These are phyloP conservation scores for Sebastes trivittatus DNA, from an alignment of 2,797 vertebrate genomes.

Conservation along the genomic window DNA sequence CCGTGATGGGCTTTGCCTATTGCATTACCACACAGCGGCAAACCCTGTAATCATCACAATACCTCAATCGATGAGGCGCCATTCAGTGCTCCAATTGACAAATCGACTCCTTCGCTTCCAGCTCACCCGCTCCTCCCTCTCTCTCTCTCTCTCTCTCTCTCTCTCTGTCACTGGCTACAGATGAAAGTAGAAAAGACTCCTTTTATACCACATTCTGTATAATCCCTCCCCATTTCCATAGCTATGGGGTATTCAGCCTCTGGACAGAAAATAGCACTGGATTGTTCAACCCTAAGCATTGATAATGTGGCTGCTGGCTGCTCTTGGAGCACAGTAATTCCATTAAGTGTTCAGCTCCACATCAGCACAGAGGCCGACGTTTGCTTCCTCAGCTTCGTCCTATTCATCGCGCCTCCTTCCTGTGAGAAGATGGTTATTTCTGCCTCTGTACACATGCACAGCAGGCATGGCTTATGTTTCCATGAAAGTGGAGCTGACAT, in stretches of 20 bases:
- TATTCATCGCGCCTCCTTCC: conserved; percentile 21
- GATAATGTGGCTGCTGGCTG: conserved; percentile 45
- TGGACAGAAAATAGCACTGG: conserved; percentile 23
- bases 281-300: conserved; percentile 46
- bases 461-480: conserved; percentile 30
- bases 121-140: conserved; percentile 14
- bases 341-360: conserved; percentile 46
- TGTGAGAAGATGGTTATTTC: conserved; percentile 45
- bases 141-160: not conserved
- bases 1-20: conserved; percentile 38
- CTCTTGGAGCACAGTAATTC: conserved; percentile 55
- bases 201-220: conserved; percentile 37
- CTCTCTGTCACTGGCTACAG: conserved; percentile 13
- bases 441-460: conserved; percentile 48
- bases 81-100: conserved; percentile 52
- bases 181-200: conserved; percentile 47
- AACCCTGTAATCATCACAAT: conserved; percentile 61
- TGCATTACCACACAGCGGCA: conserved; percentile 55
- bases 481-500: conserved; percentile 31
- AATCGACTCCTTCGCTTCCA: conserved; percentile 53
- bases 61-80: conserved; percentile 63
- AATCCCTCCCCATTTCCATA: conserved; percentile 35
- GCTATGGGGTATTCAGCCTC: conserved; percentile 39
- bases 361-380: conserved; percentile 24
- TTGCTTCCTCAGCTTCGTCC: conserved; percentile 38